Evolutionary conservation across 2,113 vertebrate genomes (phyloP).

Genomic region (Oenanthe oenanthe): DNA sequence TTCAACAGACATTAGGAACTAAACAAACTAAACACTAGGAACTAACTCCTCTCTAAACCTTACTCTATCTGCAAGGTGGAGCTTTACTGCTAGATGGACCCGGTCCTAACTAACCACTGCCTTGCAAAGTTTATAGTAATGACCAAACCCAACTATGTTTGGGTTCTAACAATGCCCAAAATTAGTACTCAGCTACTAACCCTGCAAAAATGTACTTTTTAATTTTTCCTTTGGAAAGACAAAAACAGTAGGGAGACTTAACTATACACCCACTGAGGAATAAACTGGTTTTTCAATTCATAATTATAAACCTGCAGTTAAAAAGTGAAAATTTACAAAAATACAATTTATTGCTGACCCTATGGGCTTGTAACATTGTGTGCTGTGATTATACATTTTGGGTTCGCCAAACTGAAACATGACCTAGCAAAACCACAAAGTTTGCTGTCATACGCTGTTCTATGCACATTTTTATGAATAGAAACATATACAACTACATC

Average conservation of each 20-base stretch:
- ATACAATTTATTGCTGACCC: constrained; percentile 75
- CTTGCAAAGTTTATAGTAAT: not conserved
- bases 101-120: not conserved
- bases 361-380: not conserved
- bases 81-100: not conserved
- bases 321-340: constrained; percentile 73
- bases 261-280: constrained; percentile 59
- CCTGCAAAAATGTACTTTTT: not conserved
- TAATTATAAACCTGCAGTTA: constrained; percentile 65
- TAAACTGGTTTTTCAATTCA: not conserved
- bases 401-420: not conserved
- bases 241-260: constrained; percentile 54
- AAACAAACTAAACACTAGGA: not conserved
- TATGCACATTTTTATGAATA: not conserved
- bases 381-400: not conserved
- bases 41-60: not conserved
- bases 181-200: not conserved
- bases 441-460: constrained; percentile 31
- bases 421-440: constrained; percentile 69
- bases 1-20: fast-evolving
- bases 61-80: not conserved
- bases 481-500: not conserved
- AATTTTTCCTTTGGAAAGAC: constrained; percentile 70
- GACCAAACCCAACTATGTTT: not conserved
- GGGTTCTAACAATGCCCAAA: not conserved